Evolutionary conservation across 2,113 vertebrate genomes (phyloP), one percentile per base, ranked within the genome.

Genomic region (Oophaga pumilio): DNA sequence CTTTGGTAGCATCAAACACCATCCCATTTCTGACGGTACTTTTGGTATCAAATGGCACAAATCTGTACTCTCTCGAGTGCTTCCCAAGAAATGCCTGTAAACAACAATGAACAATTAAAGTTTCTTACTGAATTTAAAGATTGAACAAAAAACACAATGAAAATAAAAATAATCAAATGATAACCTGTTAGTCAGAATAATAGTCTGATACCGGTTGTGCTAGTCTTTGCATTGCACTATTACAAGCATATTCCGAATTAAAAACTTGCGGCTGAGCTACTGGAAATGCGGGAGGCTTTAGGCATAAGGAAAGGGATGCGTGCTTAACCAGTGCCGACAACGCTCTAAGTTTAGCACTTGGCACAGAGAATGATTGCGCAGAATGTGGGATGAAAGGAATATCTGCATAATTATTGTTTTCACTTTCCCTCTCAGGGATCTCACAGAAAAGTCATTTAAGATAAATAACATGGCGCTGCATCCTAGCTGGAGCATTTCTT

Each of bases 11-110:
- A 17, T 98, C 96, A 62, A 99, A 94, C 73, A 96, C 94, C 69
- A 99, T 93, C 89, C 97, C 95, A 90, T 93, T 97, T 93, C 97
- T 97, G 90, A 99, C 93, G 0, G 90, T 90, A 88, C 93, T 96
- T 88, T 94, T 93, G 78, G 89, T 91, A 28, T 96, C 96, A 33
- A 94, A 93, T 0, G 80, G 81, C 83, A 93, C 85, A 24, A 93
- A 94, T 17, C 93, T 93, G 9, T 98, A 99, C 20, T 96, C 92
- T 14, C 92, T 0, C 91, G 90, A 20, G 80, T 82, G 0, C 85
- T 91, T 0, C 92, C 90, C 52, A 97, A 94, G 82, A 97, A 77
- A 77, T 33, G 71, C 81, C 87, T 88, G 52, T 6, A 77, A 43
- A 76, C 8, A 64, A 10, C 56, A 53, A 2, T 11, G 0, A n/a